Evolutionary conservation across 2,113 vertebrate species (phyloP).

Genomic region (Microcebus ravelobensis): DNA sequence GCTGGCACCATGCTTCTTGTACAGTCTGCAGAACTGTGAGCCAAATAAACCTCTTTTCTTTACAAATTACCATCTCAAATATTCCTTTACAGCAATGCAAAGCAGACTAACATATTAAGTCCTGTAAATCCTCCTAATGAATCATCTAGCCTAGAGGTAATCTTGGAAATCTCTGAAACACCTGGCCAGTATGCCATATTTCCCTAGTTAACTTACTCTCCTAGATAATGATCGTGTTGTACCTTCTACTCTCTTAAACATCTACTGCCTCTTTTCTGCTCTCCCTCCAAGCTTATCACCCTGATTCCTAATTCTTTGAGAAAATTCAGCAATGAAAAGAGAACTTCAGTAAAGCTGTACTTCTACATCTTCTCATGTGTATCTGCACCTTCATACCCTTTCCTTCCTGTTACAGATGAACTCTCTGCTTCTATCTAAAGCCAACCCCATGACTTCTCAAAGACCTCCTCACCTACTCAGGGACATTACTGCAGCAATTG

Average conservation of each 20-base stretch:
- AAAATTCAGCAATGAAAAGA: not conserved
- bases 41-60: too few relatives aligned
- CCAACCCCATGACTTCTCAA: not conserved
- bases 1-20: too few relatives aligned
- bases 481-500: not conserved
- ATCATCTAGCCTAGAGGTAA: not conserved
- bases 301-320: not conserved
- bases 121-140: not conserved
- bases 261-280: not conserved
- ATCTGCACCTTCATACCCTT: not conserved
- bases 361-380: not conserved
- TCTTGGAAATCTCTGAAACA: not conserved
- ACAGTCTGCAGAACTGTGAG: too few relatives aligned
- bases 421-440: not conserved
- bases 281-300: not conserved
- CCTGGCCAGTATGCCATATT: not conserved
- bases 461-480: not conserved
- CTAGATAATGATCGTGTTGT: not conserved
- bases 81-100: too few relatives aligned
- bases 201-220: not conserved
- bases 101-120: not conserved
- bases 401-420: not conserved
- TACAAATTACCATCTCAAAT: too few relatives aligned
- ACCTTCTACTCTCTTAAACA: not conserved
- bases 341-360: not conserved